Percentiles rank a stretch among this genome's conserved stretches.
These are phyloP conservation scores for Xyrauchen texanus DNA, from an alignment of 2,113 vertebrate genomes.

Conservation along the genomic window DNA sequence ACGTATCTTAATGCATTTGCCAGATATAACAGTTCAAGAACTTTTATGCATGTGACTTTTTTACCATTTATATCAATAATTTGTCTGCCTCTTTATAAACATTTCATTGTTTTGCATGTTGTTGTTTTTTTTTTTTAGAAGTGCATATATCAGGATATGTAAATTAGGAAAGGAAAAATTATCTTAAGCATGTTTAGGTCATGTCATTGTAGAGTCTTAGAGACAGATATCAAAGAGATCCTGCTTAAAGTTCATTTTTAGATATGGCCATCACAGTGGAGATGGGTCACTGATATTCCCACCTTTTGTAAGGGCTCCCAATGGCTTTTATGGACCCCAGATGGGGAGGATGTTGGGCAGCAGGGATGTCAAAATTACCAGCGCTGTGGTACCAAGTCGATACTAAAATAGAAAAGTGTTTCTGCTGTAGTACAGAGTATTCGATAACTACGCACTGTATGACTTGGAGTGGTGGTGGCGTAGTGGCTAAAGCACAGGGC, in stretches of 20 bases:
- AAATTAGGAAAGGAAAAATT: background rate
- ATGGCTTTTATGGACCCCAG: background rate
- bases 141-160: too few species aligned
- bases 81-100: background rate
- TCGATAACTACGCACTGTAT: too few species aligned
- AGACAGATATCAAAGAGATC: conserved; percentile 1
- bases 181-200: background rate
- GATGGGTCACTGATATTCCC: conserved; percentile 20
- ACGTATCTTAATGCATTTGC: background rate
- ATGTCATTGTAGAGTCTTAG: background rate
- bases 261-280: background rate
- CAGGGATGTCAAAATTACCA: too few species aligned
- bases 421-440: too few species aligned
- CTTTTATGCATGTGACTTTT: background rate
- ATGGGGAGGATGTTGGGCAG: background rate
- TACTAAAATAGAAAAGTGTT: too few species aligned
- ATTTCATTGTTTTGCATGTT: background rate
- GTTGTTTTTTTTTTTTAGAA: too few species aligned
- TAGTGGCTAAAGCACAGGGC: too few species aligned
- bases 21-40: background rate
- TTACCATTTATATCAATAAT: background rate
- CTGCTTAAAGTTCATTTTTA: conserved; percentile 6
- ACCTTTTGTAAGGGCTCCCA: background rate
- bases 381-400: too few species aligned
- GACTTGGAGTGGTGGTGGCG: too few species aligned